phyloP scores from a whole-genome alignment of 1,140 invertebrate genomes.

The Hyphantria cunea region DNA sequence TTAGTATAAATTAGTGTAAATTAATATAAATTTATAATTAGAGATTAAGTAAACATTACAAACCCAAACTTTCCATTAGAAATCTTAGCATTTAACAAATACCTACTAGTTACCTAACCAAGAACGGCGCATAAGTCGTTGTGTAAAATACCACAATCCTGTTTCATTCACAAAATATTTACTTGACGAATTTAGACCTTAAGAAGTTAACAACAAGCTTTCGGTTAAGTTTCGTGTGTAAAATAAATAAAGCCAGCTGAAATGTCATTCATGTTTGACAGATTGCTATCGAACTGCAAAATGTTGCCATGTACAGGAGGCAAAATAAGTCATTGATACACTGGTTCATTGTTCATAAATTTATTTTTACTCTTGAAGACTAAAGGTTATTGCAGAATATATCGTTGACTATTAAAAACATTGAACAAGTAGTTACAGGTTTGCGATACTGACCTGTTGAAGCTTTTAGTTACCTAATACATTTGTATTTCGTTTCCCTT shows the following conservation, averaged over 20 bases:
- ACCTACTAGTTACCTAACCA: slow-evolving; percentile 22
- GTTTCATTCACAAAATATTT: slow-evolving; percentile 1
- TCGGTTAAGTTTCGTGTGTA: background rate
- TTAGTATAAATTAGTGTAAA: too few species aligned
- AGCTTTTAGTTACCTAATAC: background rate
- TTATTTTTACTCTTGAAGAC: background rate
- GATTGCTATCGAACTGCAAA: slow-evolving; percentile 47
- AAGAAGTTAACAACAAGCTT: slow-evolving; percentile 5
- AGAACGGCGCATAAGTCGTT: slow-evolving; percentile 23
- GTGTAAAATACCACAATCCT: slow-evolving; percentile 29
- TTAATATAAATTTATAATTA: too few species aligned
- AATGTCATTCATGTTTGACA: slow-evolving; percentile 49
- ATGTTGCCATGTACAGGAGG: slow-evolving; percentile 35
- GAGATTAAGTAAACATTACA: too few species aligned
- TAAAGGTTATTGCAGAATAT: background rate
- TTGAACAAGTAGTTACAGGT: too few species aligned
- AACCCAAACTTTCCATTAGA: slow-evolving; percentile 16
- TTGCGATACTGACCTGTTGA: background rate
- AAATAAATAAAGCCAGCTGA: slow-evolving; percentile 30
- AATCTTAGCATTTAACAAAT: slow-evolving; percentile 24
- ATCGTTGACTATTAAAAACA: background rate
- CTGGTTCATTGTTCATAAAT: slow-evolving; percentile 14
- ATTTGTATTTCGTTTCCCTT: too few species aligned
- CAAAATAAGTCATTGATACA: slow-evolving; percentile 28
- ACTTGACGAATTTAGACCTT: slow-evolving; percentile 22